phyloP scores from a whole-genome alignment of 2,113 vertebrate species.

The Uropsilus gracilis region DNA sequence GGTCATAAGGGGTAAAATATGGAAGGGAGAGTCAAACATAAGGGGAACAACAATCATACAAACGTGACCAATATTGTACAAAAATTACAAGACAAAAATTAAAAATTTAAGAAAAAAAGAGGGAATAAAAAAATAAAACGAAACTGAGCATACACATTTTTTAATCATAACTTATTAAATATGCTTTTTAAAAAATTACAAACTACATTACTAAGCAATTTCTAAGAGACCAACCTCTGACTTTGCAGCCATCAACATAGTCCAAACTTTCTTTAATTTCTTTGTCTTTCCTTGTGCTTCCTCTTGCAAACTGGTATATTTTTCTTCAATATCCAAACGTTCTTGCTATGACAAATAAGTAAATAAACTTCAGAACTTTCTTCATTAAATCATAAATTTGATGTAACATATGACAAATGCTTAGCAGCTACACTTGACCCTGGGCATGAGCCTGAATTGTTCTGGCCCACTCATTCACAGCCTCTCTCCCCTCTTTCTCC shows the following conservation, averaged over 20 bases:
- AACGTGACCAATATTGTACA: too few relatives aligned
- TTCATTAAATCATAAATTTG: conserved; percentile 44
- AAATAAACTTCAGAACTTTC: conserved; percentile 47
- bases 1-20: too few relatives aligned
- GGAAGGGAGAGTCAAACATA: too few relatives aligned
- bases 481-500: neutral
- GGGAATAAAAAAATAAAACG: too few relatives aligned
- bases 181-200: neutral
- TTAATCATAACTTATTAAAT: conserved; percentile 14
- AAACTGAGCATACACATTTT: too few relatives aligned
- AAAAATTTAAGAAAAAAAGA: too few relatives aligned
- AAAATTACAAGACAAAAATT: too few relatives aligned
- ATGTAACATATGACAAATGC: conserved; percentile 3
- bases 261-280: conserved; percentile 99
- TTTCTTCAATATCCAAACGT: conserved; percentile 98
- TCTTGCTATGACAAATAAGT: conserved; percentile 91
- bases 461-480: neutral
- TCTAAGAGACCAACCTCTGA: conserved; percentile 90
- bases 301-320: conserved; percentile 98
- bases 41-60: too few relatives aligned
- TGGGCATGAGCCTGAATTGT: neutral
- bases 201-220: neutral
- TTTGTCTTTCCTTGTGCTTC: conserved; percentile 99
- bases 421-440: neutral
- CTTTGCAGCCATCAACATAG: conserved; percentile 99